Evolutionary conservation across 2,797 vertebrate species (phyloP).

Genomic region (Lepilemur ruficaudatus): DNA sequence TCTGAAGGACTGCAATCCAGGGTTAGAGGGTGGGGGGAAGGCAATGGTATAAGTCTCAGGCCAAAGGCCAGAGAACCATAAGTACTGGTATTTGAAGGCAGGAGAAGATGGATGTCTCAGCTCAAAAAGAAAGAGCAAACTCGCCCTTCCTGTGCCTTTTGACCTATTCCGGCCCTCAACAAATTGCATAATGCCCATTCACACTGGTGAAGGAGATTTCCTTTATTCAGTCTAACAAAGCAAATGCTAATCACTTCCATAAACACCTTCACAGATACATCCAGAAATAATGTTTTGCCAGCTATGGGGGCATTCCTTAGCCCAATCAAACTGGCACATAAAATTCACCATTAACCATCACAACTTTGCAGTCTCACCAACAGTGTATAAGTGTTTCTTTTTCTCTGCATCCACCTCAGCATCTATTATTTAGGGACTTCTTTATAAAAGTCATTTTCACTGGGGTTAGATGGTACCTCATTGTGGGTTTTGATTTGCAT

Average conservation of each 20-base stretch:
- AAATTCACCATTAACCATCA: neutral
- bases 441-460: no score
- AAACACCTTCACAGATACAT: neutral
- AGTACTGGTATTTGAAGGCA: neutral
- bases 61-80: neutral
- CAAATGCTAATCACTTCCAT: neutral
- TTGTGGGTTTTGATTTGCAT: no score
- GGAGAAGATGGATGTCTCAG: neutral
- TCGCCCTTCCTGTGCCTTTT: no score
- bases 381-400: no score
- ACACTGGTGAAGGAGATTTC: neutral
- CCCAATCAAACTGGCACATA: neutral
- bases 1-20: neutral
- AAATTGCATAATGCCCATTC: neutral
- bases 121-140: neutral
- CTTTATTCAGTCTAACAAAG: neutral
- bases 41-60: neutral
- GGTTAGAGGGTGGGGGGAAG: neutral
- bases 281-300: neutral
- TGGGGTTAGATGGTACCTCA: no score
- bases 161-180: neutral
- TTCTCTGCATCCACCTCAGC: no score
- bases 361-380: no score
- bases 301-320: neutral
- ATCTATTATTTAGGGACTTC: no score